phyloP scores from a whole-genome alignment of 53 echinoderm and acorn worm genomes.

The Crossaster papposus region DNA sequence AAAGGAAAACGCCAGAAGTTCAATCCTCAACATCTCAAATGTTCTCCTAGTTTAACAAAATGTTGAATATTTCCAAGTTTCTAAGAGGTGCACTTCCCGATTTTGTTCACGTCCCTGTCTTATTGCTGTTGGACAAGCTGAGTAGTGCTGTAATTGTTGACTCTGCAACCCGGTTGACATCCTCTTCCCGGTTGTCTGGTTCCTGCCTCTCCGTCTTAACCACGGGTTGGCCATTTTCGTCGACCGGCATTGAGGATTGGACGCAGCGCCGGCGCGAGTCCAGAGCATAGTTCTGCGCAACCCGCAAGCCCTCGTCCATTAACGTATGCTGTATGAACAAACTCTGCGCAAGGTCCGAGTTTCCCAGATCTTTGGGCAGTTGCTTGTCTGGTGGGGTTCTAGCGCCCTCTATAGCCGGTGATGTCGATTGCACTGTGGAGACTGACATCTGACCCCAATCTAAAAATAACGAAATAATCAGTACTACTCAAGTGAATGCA shows the following conservation, averaged over 20 bases:
- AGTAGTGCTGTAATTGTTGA: constrained; percentile 50
- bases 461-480: neutral
- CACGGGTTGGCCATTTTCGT: neutral
- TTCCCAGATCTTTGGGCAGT: constrained; percentile 41
- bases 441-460: neutral
- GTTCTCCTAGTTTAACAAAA: too few relatives aligned
- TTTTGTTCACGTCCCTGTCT: neutral
- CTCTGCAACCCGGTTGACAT: constrained; percentile 40
- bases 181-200: constrained; percentile 25
- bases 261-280: neutral
- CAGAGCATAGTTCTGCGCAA: constrained; percentile 68
- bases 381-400: constrained; percentile 43
- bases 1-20: too few relatives aligned
- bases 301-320: constrained; percentile 86
- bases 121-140: constrained; percentile 45
- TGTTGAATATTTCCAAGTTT: neutral
- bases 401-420: constrained; percentile 31
- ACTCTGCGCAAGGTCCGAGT: constrained; percentile 63
- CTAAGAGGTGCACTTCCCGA: neutral
- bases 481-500: too few relatives aligned
- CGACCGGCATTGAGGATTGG: neutral
- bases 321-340: constrained; percentile 83
- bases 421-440: constrained; percentile 8
- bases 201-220: neutral
- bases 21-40: too few relatives aligned